Evolutionary conservation across 2,888 invertebrate species (phyloP).

Genomic region (Lithophane socia): DNA sequence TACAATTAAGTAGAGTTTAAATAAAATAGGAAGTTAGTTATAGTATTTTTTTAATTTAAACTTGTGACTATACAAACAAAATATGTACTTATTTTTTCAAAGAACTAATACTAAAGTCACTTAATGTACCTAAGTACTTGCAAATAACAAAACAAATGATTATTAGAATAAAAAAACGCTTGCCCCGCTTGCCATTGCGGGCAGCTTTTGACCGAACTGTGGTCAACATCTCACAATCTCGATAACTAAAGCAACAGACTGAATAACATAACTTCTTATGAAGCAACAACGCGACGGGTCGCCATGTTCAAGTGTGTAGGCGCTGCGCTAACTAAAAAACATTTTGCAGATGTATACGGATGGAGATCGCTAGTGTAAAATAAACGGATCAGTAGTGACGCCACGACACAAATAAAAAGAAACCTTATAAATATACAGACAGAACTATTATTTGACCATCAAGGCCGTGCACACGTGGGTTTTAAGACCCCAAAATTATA

Average conservation of each 20-base stretch:
- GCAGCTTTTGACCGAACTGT: not conserved
- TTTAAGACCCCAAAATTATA: not conserved
- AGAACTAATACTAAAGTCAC: too few species aligned
- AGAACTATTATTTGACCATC: not conserved
- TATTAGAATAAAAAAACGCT: too few species aligned
- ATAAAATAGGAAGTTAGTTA: too few species aligned
- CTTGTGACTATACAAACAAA: not conserved
- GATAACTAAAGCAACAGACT: not conserved
- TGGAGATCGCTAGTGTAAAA: not conserved
- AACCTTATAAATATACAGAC: not conserved
- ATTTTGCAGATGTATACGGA: not conserved
- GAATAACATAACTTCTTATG: not conserved
- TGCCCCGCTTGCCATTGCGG: not conserved
- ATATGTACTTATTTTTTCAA: not conserved
- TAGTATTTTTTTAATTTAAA: too few species aligned
- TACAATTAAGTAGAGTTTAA: not conserved
- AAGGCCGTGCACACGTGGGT: not conserved
- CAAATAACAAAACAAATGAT: not conserved
- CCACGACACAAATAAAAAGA: not conserved
- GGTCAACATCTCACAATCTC: not conserved
- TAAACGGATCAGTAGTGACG: not conserved
- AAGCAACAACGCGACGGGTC: not conserved
- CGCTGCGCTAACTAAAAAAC: not conserved
- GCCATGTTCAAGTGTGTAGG: slow-evolving; percentile 7
- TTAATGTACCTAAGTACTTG: not conserved